phyloP scores from a whole-genome alignment of 2,888 invertebrate genomes.

The Volucella zonaria region DNA sequence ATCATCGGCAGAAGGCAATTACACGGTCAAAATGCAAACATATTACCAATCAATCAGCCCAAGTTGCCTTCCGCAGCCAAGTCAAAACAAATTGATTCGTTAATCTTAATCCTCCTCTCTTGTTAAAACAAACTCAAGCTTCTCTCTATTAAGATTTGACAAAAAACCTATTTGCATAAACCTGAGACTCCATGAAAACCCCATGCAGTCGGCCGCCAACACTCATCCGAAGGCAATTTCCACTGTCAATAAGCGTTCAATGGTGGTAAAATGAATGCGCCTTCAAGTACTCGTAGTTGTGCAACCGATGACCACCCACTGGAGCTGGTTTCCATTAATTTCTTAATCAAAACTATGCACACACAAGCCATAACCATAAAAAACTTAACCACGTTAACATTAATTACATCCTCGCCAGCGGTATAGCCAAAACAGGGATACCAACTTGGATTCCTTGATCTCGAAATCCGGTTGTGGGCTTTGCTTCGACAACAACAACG shows the following conservation, averaged over 20 bases:
- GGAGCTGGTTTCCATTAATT: constrained; percentile 66
- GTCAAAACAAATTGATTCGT: no score
- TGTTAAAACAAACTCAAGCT: no score
- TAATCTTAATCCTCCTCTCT: no score
- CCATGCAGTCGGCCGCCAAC: neutral
- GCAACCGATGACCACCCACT: constrained; percentile 62
- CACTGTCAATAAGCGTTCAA: constrained; percentile 6
- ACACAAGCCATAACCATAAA: constrained; percentile 70
- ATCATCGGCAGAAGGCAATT: no score
- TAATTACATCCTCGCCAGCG: constrained; percentile 54
- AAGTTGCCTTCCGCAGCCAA: no score
- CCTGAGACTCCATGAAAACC: neutral
- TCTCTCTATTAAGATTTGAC: no score
- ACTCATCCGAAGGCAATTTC: neutral
- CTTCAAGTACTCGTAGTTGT: constrained; percentile 28
- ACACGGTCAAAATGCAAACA: no score
- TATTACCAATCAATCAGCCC: no score
- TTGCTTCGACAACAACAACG: neutral
- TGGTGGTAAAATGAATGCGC: constrained; percentile 10
- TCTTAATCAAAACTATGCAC: constrained; percentile 68
- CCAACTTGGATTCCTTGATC: neutral
- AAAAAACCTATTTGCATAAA: no score
- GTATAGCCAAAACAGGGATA: constrained; percentile 43
- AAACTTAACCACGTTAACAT: constrained; percentile 59
- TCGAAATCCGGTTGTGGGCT: constrained; percentile 28